Evolutionary conservation across 1,140 invertebrate species (phyloP), one percentile per base, ranked within the genome.

Genomic region (Anastrepha obliqua): DNA sequence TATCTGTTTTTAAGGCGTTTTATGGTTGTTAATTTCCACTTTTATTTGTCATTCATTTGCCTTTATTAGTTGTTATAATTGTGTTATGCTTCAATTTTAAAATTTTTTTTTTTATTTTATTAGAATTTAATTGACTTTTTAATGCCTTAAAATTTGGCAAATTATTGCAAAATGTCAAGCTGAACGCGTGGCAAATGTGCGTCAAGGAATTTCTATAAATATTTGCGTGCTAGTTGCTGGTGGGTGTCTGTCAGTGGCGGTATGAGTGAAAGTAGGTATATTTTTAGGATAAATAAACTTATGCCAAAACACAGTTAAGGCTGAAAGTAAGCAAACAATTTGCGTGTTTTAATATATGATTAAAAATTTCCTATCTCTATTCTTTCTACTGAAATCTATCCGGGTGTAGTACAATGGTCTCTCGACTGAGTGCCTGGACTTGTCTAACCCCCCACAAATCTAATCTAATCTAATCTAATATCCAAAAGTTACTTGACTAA

Each of bases 21-120:
- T 39, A 74, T 74, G 42, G 67, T 44, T 74, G 42, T 47, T 74
- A 74, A 74, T 74, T 74, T 44, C 51, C 2, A 55, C 11, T 55
- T 55, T 55, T 65, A 5, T 65, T 65, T 42, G 65, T 70, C 67
- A 47, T 29, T 85, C 13, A 51, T 81, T 39, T 58, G 47, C 29
- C 29, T n/a, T 85, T 85, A 42, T 85, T 55, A 62, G 51, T 55
- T 9, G 81, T 85, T 85, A 58, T 44, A 85, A 62, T 85, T 59
- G 8, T 62, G 15, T 59, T 85, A 39, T 85, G 51, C 20, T 20
- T 55, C 13, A 85, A 51, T n/a, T 29, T 29, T 29, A 29, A 0
- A 29, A 29, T 29, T 20, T 67, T 20, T 20, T 9, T 67, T 20
- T 42, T 42, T 20, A 29, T 20, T 67, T 2, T 11, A 74, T 67